Conservation (phyloP, 1,140 invertebrate species). For the Wiebesia pumilae region DNA sequence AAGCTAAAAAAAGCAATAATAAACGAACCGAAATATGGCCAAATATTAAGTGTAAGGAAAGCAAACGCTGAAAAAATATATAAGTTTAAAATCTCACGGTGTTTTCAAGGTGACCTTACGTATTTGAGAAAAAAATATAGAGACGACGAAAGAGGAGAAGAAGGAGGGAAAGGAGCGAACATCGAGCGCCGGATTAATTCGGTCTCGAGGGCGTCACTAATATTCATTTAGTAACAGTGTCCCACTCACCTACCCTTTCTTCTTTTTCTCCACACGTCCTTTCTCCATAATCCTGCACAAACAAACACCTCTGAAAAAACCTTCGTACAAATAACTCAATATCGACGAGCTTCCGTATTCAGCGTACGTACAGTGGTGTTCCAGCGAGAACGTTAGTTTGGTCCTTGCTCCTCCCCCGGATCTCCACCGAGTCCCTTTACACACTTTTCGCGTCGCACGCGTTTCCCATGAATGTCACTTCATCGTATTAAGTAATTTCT, state of each 20-base stretch:
- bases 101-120: background rate
- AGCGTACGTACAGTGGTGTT: background rate
- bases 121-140: background rate
- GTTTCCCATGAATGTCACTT: background rate
- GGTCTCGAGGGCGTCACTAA: slow-evolving; percentile 60
- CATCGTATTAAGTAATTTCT: background rate
- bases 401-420: background rate
- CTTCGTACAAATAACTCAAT: slow-evolving; percentile 40
- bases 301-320: slow-evolving; percentile 18
- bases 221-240: slow-evolving; percentile 40
- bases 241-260: slow-evolving; percentile 39
- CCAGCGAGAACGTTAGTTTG: background rate
- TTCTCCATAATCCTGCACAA: background rate
- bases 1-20: background rate
- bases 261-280: background rate
- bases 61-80: background rate
- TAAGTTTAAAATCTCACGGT: background rate
- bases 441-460: background rate
- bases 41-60: background rate
- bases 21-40: background rate
- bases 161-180: slow-evolving; percentile 54
- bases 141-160: slow-evolving; percentile 2
- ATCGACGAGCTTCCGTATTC: slow-evolving; percentile 14
- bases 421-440: background rate
- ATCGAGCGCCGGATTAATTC: slow-evolving; percentile 62